Evolutionary conservation across 1,140 invertebrate genomes (phyloP), one percentile per base, ranked within the genome.

Genomic region (Acyrthosiphon pisum): DNA sequence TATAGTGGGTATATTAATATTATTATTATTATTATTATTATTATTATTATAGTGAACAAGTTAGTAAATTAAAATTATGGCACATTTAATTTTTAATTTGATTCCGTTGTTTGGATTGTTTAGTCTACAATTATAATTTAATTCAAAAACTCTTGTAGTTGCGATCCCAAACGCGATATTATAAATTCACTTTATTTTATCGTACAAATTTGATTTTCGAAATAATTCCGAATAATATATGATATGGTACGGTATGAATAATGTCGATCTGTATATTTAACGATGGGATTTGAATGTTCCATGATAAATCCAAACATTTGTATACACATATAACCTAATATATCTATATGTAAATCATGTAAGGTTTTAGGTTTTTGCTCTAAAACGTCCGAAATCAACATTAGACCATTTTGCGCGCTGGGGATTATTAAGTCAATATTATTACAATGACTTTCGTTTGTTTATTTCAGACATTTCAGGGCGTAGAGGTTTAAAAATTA

Each of bases 181-280:
- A 76, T 76, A 18, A 76, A 76, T 76, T 76, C 60, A n/a, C n/a
- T 76, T 76, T 76, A 76, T 76, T 76, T 76, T 76, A 76, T n/a
- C n/a, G 14, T 37, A 83, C 20, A 83, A 37, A 37, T 83, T 22
- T 37, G 35, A 37, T 83, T 83, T 83, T 83, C 7, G 7, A 83
- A 83, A 83, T 83, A 83, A 83, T 83, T 83, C 20, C 22, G n/a
- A 83, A 37, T 35, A 44, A 81, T 83, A 37, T 37, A 23, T 83
- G n/a, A 35, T 37, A 83, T 23, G 35, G 18, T 3, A 9, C 60
- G 1, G 30, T 76, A 83, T 83, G n/a, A 37, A 83, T 37, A 23
- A 83, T 37, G 18, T 83, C 22, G n/a, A 37, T 37, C n/a, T 83
- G n/a, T 86, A 86, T 46, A 86, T 46, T 46, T 86, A 46, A 46